These are phyloP conservation scores for Drosophila auraria DNA, from an alignment of 1,140 invertebrate species.

Conservation along the genomic window DNA sequence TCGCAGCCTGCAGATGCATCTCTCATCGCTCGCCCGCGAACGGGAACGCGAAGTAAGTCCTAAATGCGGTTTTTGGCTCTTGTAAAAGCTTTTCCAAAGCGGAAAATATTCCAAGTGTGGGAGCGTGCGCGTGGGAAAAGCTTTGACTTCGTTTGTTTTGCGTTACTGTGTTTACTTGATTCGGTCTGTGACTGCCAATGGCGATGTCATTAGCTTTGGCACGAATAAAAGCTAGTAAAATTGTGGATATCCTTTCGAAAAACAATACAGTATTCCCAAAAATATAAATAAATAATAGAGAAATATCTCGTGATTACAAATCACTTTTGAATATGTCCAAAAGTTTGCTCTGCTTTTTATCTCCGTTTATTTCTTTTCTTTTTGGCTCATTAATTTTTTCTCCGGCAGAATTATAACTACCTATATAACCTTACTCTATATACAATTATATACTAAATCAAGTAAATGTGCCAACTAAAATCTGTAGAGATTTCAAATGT, in stretches of 20 bases:
- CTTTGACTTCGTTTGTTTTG: conserved; percentile 31
- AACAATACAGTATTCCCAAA: neutral
- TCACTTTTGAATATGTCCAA: neutral
- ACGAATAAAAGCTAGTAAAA: neutral
- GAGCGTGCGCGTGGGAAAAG: conserved; percentile 54
- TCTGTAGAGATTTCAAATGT: neutral
- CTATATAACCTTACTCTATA: too few species aligned
- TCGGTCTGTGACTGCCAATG: conserved; percentile 27
- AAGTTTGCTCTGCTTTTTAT: neutral
- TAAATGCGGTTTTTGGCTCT: conserved; percentile 8
- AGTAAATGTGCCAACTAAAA: neutral
- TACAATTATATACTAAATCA: neutral
- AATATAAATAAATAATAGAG: neutral
- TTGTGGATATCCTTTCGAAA: neutral
- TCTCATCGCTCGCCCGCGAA: conserved; percentile 21
- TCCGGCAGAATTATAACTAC: too few species aligned
- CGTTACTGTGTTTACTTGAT: conserved; percentile 4
- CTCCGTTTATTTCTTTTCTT: neutral
- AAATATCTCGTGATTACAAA: neutral
- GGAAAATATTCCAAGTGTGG: conserved; percentile 23
- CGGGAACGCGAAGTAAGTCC: conserved; percentile 18
- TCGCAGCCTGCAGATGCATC: conserved; percentile 25
- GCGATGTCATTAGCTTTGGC: conserved; percentile 7
- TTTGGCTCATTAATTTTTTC: too few species aligned
- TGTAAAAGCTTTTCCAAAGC: conserved; percentile 37